phyloP scores from a whole-genome alignment of 2,113 vertebrate species.

The Atractosteus spatula region DNA sequence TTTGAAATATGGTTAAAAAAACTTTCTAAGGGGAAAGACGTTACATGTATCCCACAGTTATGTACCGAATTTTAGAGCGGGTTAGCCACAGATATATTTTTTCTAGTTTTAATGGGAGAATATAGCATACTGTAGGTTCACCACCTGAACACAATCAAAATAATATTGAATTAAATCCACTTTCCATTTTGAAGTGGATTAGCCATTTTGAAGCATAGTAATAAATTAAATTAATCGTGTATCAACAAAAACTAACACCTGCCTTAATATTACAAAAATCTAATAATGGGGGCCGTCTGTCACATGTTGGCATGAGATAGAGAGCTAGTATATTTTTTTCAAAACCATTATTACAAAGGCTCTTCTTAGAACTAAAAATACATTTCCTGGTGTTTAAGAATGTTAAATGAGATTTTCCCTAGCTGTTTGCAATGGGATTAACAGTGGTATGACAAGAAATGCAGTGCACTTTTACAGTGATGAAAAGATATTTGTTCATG shows the following conservation, averaged over 20 bases:
- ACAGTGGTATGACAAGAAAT: not conserved
- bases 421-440: not conserved
- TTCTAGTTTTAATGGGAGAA: not conserved
- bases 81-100: no score
- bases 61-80: no score
- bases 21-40: no score
- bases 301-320: not conserved
- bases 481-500: conserved; percentile 1
- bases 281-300: not conserved
- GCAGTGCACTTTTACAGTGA: not conserved
- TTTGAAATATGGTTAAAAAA: no score
- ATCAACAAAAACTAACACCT: not conserved
- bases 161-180: not conserved
- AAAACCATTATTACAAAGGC: not conserved
- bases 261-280: not conserved
- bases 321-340: not conserved
- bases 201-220: not conserved
- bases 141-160: not conserved
- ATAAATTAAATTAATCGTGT: not conserved
- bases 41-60: no score
- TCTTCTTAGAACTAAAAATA: not conserved
- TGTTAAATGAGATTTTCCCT: not conserved
- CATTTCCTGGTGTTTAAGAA: not conserved
- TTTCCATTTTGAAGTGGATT: not conserved
- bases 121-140: not conserved